Base-by-base conservation (phyloP, 2,797 vertebrate species). In the Bradypus variegatus region DNA sequence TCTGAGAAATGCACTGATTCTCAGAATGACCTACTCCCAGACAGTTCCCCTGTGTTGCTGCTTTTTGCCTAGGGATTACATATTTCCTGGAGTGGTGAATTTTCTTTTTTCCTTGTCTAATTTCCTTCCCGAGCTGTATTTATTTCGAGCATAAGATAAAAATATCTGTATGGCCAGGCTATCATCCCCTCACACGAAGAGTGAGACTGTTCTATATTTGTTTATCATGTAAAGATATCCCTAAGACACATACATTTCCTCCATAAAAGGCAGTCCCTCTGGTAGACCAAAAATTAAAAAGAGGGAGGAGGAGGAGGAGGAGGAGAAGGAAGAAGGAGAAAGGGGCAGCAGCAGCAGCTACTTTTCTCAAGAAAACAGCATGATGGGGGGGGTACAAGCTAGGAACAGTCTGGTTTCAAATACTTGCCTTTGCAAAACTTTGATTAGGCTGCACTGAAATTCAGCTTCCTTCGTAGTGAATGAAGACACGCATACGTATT, bases 71-170 rank as follows among this genome's bases (percentile, higher is more conserved):
- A 76, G 89, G 88, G 90, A 95, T 89, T 91, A 75, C 82, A 65
- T 89, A 89, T 92, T 95, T 95, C 87, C 94, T 96, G 91, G 29
- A 93, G 75, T 41, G n/a, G 62, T 85, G 78, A 64, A 41, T 91
- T 95, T 90, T 94, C 79, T 89, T 90, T 45, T 86, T 77, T 48
- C 60, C 80, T 77, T 41, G 50, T 91, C 88, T 94, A 88, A 50
- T 95, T 95, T 95, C 81, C 67, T 92, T 60, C 69, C 69, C 83
- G 78, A 10, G 36, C 73, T 86, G 29, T 73, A 82, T 92, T 93
- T 96, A 91, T 90, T 93, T 93, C 45, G 33, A 90, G 83, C 80
- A 53, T 55, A 65, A 91, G 86, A 95, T 90, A 88, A 95, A 94
- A 94, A 94, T 88, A 86, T 88, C 85, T 76, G 1, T 84, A 83